A percentile compares a stretch with the other conserved stretches of the same genome.
Conservation (phyloP, 1,140 invertebrate genomes). For the Drosophila nannoptera region DNA sequence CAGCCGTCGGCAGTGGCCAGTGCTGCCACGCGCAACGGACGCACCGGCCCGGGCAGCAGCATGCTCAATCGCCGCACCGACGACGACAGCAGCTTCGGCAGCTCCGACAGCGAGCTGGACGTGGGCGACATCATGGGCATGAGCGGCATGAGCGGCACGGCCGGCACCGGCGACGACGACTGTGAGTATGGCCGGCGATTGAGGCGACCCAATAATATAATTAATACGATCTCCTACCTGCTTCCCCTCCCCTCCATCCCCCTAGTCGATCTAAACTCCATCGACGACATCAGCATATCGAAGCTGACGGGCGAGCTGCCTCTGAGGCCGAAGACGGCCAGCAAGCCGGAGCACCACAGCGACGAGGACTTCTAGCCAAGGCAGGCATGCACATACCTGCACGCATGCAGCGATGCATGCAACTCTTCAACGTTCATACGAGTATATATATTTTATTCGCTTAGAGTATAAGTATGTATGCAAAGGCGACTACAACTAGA, state of each 20-base stretch:
- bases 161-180: slow-evolving; percentile 58
- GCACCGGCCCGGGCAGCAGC: slow-evolving; percentile 40
- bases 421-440: too few relatives aligned
- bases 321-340: slow-evolving; percentile 67
- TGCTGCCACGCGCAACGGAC: slow-evolving; percentile 34
- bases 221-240: too few relatives aligned
- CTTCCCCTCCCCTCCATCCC: neutral
- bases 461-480: slow-evolving; percentile 30
- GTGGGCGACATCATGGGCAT: slow-evolving; percentile 69
- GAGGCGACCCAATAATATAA: too few relatives aligned
- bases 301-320: slow-evolving; percentile 73
- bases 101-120: slow-evolving; percentile 74
- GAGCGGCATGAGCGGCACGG: slow-evolving; percentile 41
- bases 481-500: slow-evolving; percentile 33
- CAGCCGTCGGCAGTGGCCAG: neutral
- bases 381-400: too few relatives aligned
- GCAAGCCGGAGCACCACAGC: slow-evolving; percentile 69
- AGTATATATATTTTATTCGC: slow-evolving; percentile 59
- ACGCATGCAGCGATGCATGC: neutral
- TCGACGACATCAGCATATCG: slow-evolving; percentile 76
- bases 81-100: slow-evolving; percentile 75
- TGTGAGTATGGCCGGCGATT: too few relatives aligned
- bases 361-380: slow-evolving; percentile 73
- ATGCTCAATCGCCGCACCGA: slow-evolving; percentile 53
- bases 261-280: slow-evolving; percentile 73